Base-by-base conservation (phyloP, 37 sponge, comb jelly and placozoan species). In the Petrosia ficiformis region DNA sequence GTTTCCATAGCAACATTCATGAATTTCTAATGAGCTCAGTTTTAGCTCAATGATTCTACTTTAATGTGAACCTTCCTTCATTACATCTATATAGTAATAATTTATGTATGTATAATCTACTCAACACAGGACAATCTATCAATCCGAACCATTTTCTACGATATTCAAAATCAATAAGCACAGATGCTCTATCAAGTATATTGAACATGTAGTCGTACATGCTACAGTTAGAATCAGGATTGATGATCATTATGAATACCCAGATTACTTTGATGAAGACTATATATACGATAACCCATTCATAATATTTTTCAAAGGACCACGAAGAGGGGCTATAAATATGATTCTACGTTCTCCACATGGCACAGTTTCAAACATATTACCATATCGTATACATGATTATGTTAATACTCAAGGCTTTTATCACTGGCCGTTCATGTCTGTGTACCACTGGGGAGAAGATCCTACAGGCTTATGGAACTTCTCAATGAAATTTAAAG, bases 361-460 rank as follows among this genome's bases (percentile, higher is more conserved):
- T 59, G 87, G 87, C 38, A 94, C 94, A 1, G 74, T 32, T 25
- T 97, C 85, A 1, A 37, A 71, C 35, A 59, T 83, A 0, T 85
- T 94, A 28, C 83, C 77, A 35, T 39, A 71, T 29, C 75, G 98
- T 14, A 42, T 0, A 3, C 33, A 68, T 6, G 98, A 97, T 68
- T 71, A 61, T 58, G 41, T 66, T 31, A 78, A 70, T 56, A 52
- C 67, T 25, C 68, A 85, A 34, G 89, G 77, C 33, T 87, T 86
- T 70, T 21, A 66, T 24, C 41, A 57, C 37, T 94, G 95, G 95
- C 95, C 95, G 1, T 90, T 94, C 69, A 90, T 90, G 95, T 77
- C 84, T 35, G 85, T 87, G 21, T 87, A 87, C 59, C 74, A 74
- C 41, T 94, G 95, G 95, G 95, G 91, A 29, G 95, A 94, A 33